Conservation (phyloP, 2,797 vertebrate genomes). For the Pseudocheirus occidentalis region DNA sequence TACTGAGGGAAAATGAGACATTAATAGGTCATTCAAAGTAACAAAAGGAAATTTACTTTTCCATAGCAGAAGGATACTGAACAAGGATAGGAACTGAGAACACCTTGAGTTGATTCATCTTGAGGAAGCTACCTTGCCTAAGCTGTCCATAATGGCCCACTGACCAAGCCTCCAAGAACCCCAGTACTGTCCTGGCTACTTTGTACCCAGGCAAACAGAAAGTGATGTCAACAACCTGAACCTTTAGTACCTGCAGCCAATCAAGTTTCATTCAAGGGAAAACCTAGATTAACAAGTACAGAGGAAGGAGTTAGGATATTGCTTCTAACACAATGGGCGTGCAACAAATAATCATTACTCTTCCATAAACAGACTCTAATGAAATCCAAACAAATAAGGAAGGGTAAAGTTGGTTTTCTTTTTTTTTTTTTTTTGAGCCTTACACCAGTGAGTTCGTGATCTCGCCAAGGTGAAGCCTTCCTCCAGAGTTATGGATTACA, state of each 20-base stretch:
- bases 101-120: no score
- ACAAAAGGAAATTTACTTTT: background rate
- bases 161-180: background rate
- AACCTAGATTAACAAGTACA: background rate
- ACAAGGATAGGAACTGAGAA: no score
- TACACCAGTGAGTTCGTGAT: background rate
- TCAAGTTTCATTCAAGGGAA: background rate
- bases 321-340: background rate
- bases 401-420: background rate
- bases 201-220: background rate
- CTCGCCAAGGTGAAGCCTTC: background rate
- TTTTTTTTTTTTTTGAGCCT: background rate
- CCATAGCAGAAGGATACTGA: no score
- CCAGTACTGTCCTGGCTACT: background rate
- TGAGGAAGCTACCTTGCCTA: background rate
- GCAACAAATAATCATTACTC: background rate
- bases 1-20: background rate
- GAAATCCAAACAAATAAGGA: background rate
- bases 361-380: background rate
- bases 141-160: background rate
- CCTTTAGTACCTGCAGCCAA: background rate
- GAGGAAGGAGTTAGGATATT: background rate
- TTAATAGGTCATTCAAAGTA: background rate
- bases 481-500: background rate
- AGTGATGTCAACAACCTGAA: background rate